Evolutionary conservation across 2,797 vertebrate species (phyloP).

Genomic region (Vespertilio murinus): DNA sequence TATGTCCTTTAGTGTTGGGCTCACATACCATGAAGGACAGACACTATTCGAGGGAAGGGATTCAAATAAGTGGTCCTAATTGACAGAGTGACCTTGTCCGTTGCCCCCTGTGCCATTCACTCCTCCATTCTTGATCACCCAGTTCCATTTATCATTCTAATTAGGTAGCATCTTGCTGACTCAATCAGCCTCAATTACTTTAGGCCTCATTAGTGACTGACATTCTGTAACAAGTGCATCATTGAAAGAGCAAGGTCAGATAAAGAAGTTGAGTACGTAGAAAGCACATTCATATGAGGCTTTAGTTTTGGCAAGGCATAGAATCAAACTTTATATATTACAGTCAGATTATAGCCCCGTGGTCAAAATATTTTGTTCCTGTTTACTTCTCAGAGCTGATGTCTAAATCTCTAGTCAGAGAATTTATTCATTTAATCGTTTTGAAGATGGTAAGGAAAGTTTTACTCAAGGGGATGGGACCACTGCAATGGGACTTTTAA

Average conservation of each 20-base stretch:
- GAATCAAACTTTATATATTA: slow-evolving; percentile 49
- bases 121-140: slow-evolving; percentile 88
- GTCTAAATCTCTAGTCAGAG: neutral
- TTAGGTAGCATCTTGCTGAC: slow-evolving; percentile 90
- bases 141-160: slow-evolving; percentile 92
- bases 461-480: neutral
- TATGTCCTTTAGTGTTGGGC: neutral
- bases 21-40: neutral
- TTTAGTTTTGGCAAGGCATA: slow-evolving; percentile 58
- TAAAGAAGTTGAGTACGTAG: slow-evolving; percentile 80
- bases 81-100: slow-evolving; percentile 83
- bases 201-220: slow-evolving; percentile 91
- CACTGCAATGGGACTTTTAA: neutral
- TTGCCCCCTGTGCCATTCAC: slow-evolving; percentile 86
- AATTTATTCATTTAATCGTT: neutral
- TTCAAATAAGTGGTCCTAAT: slow-evolving; percentile 66
- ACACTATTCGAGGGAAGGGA: slow-evolving; percentile 35
- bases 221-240: slow-evolving; percentile 87
- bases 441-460: neutral
- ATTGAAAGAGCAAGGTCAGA: slow-evolving; percentile 85
- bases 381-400: neutral
- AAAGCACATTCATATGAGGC: slow-evolving; percentile 69
- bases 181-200: slow-evolving; percentile 92
- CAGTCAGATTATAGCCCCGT: neutral
- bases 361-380: slow-evolving; percentile 8